Evolutionary conservation across 2,888 invertebrate species (phyloP), one percentile per base, ranked within the genome.

Genomic region (Mimas tiliae): DNA sequence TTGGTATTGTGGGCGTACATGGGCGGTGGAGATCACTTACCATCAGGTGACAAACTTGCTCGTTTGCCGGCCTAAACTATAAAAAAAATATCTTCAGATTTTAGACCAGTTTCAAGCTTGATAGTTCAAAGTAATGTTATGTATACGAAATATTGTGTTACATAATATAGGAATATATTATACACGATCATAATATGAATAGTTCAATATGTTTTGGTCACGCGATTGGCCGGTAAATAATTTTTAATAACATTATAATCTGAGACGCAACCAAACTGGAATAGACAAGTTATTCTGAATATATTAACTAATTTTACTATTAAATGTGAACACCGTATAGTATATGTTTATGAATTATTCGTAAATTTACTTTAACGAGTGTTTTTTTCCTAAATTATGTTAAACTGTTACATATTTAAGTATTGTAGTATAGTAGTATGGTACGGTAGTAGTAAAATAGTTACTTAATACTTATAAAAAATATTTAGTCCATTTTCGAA

Each of bases 191-290:
- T 7, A 7, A 34, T 55, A 38, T 34, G 34, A 55, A 55, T 55
- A 55, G 38, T 19, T 16, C 38, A 55, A 9, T 4, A 38, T 55
- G 55, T 55, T 55, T 55, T 55, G 55, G 16, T 55, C 55, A 55
- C 55, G 55, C 38, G 55, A 55, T 38, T 16, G 9, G 27, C 34
- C 33, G 6, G n/a, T 47, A n/a, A 14, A 33, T n/a, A 27, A 52
- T 21, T 52, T 52, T 52, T 6, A 52, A 52, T 55, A 55, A 55
- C 3, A 33, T n/a, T n/a, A n/a, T 27, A 47, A 55, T 33, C 14
- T 33, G 8, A 55, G 34, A 55, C 16, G 55, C 34, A 16, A 55
- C 34, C 33, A 55, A 55, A 55, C 55, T 16, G 38, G 38, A 9
- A 8, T n/a, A 3, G 38, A 8, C 33, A 8, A 16, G 34, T 55